These are phyloP conservation scores for Hyperoplus lanceolatus DNA, from an alignment of 2,797 vertebrate species.

Conservation along the genomic window DNA sequence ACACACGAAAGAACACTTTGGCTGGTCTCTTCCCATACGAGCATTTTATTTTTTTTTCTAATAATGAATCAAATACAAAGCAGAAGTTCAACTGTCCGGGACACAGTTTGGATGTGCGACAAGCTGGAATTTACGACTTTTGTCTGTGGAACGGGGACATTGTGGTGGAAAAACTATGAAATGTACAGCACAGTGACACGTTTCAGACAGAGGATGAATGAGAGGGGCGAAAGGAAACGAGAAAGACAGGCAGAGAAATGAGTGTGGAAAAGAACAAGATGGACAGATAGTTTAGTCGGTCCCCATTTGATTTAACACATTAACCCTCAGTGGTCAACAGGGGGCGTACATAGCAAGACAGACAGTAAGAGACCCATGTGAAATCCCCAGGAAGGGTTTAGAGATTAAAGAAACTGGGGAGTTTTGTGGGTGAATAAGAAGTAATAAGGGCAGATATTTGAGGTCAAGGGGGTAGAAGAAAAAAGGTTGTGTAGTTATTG, in stretches of 20 bases:
- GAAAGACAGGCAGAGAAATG: slow-evolving; percentile 2
- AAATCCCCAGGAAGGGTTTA: slow-evolving; percentile 14
- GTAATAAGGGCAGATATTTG: neutral
- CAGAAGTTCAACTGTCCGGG: slow-evolving; percentile 1
- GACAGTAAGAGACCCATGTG: slow-evolving; percentile 25
- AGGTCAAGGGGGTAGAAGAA: slow-evolving; percentile 6
- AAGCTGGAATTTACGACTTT: slow-evolving; percentile 23
- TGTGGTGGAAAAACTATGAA: neutral
- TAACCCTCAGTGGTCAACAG: slow-evolving; percentile 76
- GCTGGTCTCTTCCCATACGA: slow-evolving; percentile 12
- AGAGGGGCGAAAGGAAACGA: neutral
- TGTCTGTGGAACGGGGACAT: slow-evolving; percentile 16
- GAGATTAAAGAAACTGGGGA: slow-evolving; percentile 12
- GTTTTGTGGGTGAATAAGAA: slow-evolving; percentile 10
- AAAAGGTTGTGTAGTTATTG: neutral
- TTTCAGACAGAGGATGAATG: slow-evolving; percentile 18
- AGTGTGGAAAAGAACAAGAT: slow-evolving; percentile 1
- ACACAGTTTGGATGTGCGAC: slow-evolving; percentile 21
- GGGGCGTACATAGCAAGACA: slow-evolving; percentile 73
- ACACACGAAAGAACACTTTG: slow-evolving; percentile 19
- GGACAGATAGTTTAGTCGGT: slow-evolving; percentile 23
- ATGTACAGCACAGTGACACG: neutral
- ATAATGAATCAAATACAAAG: slow-evolving; percentile 15
- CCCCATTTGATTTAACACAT: slow-evolving; percentile 31
- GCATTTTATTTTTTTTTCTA: slow-evolving; percentile 7